Percentiles rank a stretch among this genome's conserved stretches.
Conservation (phyloP, 2,888 invertebrate species). For the Stenodera caucasica region DNA sequence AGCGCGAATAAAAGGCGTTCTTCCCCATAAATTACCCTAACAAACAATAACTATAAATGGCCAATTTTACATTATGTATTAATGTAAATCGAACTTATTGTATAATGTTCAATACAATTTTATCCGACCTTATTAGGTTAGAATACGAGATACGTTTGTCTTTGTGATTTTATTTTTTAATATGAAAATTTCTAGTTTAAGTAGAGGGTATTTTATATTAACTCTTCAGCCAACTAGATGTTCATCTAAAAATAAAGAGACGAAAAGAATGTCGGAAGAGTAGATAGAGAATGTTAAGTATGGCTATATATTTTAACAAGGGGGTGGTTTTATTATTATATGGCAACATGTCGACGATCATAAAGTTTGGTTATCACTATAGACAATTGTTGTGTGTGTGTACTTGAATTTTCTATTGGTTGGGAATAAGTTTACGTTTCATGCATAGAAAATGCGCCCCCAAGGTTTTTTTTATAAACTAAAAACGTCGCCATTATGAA, state of each 20-base stretch:
- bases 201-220: conserved; percentile 30
- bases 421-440: too few species aligned
- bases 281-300: too few species aligned
- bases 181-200: conserved; percentile 30
- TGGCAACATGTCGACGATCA: neutral
- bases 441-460: too few species aligned
- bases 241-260: conserved; percentile 29
- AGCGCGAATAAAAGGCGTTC: neutral
- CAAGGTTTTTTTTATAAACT: too few species aligned
- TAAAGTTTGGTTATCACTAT: too few species aligned
- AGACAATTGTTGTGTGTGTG: too few species aligned
- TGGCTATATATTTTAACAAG: neutral
- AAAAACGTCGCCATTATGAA: too few species aligned
- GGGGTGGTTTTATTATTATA: conserved; percentile 5
- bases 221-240: conserved; percentile 26
- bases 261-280: neutral
- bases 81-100: conserved; percentile 18
- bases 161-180: conserved; percentile 4
- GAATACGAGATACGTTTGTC: too few species aligned
- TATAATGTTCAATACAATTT: too few species aligned
- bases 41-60: conserved; percentile 12
- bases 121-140: too few species aligned
- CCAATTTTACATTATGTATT: conserved; percentile 24
- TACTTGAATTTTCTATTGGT: too few species aligned
- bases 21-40: conserved; percentile 14